Conservation (phyloP, 2,888 invertebrate genomes). For the Hyposoter didymator region DNA sequence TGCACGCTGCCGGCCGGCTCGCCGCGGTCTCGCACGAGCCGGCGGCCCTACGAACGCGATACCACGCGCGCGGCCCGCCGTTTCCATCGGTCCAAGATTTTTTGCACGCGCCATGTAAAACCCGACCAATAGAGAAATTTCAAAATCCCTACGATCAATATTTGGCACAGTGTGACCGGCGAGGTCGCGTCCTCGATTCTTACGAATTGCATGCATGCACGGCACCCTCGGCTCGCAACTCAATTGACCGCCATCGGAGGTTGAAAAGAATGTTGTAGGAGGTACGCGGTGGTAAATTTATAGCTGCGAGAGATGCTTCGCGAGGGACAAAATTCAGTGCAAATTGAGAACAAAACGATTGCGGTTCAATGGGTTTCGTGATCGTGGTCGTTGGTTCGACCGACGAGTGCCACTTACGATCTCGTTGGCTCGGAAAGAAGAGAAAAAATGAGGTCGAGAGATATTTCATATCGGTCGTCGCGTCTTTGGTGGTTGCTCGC, state of each 20-base stretch:
- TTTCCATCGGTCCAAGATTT: background rate
- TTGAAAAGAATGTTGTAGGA: too few relatives aligned
- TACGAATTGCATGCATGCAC: background rate
- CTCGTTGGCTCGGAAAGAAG: constrained; percentile 7
- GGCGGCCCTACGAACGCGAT: background rate
- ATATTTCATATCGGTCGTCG: constrained; percentile 57
- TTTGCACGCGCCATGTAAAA: background rate
- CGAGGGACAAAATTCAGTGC: background rate
- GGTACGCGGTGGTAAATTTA: too few relatives aligned
- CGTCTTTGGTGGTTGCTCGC: constrained; percentile 31
- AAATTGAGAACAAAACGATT: constrained; percentile 4
- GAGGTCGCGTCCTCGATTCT: constrained; percentile 55
- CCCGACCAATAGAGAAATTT: too few relatives aligned
- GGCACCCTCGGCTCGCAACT: too few relatives aligned
- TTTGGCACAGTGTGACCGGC: constrained; percentile 22
- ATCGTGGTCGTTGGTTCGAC: constrained; percentile 14
- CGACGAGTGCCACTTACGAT: constrained; percentile 28
- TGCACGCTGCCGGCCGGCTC: too few relatives aligned
- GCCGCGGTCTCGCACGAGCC: too few relatives aligned
- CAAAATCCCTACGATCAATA: constrained; percentile 40
- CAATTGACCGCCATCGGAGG: too few relatives aligned
- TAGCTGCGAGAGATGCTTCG: too few relatives aligned
- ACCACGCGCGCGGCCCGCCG: background rate
- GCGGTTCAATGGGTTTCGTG: background rate
- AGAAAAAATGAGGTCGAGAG: constrained; percentile 65